Evolutionary conservation across 2,888 invertebrate species (phyloP).

Genomic region (Andricus quercusramuli): DNA sequence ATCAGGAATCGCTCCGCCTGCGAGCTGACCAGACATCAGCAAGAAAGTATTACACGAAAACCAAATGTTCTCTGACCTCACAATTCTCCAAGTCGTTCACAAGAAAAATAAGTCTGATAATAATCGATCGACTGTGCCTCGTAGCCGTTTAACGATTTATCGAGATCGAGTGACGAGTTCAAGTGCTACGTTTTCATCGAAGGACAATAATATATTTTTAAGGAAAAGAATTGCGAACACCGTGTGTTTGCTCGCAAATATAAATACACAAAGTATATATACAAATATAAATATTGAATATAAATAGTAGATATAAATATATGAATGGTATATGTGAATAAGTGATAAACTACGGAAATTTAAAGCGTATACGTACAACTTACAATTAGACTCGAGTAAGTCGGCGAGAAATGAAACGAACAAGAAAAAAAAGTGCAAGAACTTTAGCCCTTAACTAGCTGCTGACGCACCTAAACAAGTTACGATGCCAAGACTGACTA

Average conservation of each 20-base stretch:
- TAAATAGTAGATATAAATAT: conserved; percentile 21
- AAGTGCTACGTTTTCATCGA: conserved; percentile 76
- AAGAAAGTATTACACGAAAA: conserved; percentile 44
- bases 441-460: conserved; percentile 53
- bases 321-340: conserved; percentile 10
- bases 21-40: conserved; percentile 49
- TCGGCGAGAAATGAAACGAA: conserved; percentile 49
- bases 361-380: conserved; percentile 66
- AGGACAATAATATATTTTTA: conserved; percentile 79
- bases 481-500: conserved; percentile 73
- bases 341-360: conserved; percentile 50
- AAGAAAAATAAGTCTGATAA: conserved; percentile 35
- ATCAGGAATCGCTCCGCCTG: conserved; percentile 11
- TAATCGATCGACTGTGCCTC: conserved; percentile 41
- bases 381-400: conserved; percentile 49
- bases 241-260: conserved; percentile 47
- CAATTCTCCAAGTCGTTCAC: conserved; percentile 35
- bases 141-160: conserved; percentile 39
- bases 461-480: conserved; percentile 60
- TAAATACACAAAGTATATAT: conserved; percentile 55
- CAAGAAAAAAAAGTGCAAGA: conserved; percentile 42
- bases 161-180: conserved; percentile 58
- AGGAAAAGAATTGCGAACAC: conserved; percentile 58
- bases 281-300: conserved; percentile 54
- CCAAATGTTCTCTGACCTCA: conserved; percentile 43